Evolutionary conservation across 1,140 invertebrate species (phyloP), one percentile per base, ranked within the genome.

Genomic region (Heliconius hermathena): DNA sequence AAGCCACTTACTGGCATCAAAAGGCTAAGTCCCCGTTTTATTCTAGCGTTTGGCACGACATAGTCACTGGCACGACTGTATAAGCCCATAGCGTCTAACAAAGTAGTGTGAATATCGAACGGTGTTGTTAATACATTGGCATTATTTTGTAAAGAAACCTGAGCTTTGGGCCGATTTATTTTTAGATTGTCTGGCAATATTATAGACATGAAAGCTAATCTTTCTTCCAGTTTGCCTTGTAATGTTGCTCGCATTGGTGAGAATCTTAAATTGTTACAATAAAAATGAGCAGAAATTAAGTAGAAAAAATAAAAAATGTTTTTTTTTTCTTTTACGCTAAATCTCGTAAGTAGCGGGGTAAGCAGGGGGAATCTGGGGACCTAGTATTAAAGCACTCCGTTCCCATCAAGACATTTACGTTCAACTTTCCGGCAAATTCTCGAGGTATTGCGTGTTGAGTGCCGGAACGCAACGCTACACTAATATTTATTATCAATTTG

Each of bases 201-300:
- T 82, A 98, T 96, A 0, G 97, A 96, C 88, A 98, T 97, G 83
- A 98, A 97, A 0, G 98, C 98, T 72, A 98, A 85, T 26, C 98
- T 95, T 88, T 99, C 98, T 89, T 99, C 98, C 83, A 97, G 96
- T 93, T 98, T 98, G 3, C 98, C 98, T 90, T 98, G 98, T 26
- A 98, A 95, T 0, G 97, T 98, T 83, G 97, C 96, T 6, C 98
- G 96, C 29, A 98, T 96, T 66, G 96, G 95, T 2, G 97, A 96
- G 91, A 98, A 98, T 87, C 97, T 57, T 57, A 54, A 54, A 54
- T 54, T 54, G 16, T 52, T 52, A 54, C 9, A 5, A 18, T 52
- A 52, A 52, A 52, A 20, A 20, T 52, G 4, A 18, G 20, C n/a
- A 9, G 54, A n/a, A 11, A 60, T 36, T 0, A 57, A 57, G 8